Base-by-base conservation (phyloP, 1,140 invertebrate genomes). In the Melipona quadrifasciata region DNA sequence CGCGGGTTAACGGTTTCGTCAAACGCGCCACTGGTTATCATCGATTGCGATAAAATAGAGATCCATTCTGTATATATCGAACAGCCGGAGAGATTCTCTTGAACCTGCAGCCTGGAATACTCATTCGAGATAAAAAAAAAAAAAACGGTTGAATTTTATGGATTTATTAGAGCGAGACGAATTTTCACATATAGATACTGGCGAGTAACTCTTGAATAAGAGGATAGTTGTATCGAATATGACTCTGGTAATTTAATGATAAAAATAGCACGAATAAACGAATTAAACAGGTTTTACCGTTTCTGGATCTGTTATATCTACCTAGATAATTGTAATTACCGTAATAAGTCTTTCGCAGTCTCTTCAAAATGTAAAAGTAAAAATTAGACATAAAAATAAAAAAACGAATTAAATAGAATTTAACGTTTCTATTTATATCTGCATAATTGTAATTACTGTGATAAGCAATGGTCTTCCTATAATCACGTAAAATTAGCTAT, bases 1-100 rank as follows among this genome's bases (percentile, higher is more conserved):
- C 6, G 39, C 39, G 39, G 39, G 6, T 47, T 82, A 75, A 82
- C 78, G 78, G 80, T 82, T 31, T 19, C 10, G 27, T 55, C 80
- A 27, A 75, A 67, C 71, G 4, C 58, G 34, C 53, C 55, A 51
- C n/a, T 27, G 51, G 47, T 74, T 67, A 82, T 75, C 61, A 51
- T 74, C 57, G 68, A 21, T 75, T 57, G 51, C n/a, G 53, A 82
- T 55, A 55, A 82, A 71, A 31, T 27, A 16, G 58, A 34, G 39
- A n/a, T 27, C 47, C 39, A 19, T 64, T 34, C 58, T n/a, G 21
- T n/a, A 51, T 27, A 68, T 34, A 68, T 34, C 4, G 51, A 19
- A 51, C 58, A 24, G 27, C 27, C 34, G 21, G 16, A 24, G 27
- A 58, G 34, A 39, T 39, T 68, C 34, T 11, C 67, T 67, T 2